A percentile compares a stretch with the other conserved stretches of the same genome.
These are phyloP conservation scores for Penaeus monodon DNA, from an alignment of 2,888 invertebrate species.

Conservation along the genomic window DNA sequence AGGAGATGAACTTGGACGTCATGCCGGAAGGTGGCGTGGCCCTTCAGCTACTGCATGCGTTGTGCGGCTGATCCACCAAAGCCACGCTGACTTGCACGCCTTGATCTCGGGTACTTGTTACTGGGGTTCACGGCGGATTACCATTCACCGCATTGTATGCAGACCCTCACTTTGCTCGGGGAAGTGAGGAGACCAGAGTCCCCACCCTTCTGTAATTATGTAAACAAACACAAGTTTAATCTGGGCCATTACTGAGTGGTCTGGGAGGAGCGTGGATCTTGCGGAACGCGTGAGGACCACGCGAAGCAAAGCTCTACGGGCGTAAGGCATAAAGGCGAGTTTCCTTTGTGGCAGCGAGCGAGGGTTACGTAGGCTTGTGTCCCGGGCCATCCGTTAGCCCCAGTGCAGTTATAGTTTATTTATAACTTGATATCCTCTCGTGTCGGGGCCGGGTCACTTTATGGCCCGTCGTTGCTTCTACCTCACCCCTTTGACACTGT, in stretches of 20 bases:
- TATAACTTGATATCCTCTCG: constrained; percentile 60
- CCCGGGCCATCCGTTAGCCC: constrained; percentile 50
- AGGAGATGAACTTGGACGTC: too few species aligned
- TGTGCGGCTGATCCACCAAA: too few species aligned
- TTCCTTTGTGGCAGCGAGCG: constrained; percentile 15
- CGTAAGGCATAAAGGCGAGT: constrained; percentile 37
- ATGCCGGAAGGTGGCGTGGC: too few species aligned
- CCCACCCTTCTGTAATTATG: constrained; percentile 56
- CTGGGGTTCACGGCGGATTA: constrained; percentile 17
- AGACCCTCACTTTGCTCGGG: background rate
- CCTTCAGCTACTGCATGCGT: too few species aligned
- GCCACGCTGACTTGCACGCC: too few species aligned
- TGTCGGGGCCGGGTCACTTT: constrained; percentile 50
- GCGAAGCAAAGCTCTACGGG: constrained; percentile 19
- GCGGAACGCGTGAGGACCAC: constrained; percentile 19
- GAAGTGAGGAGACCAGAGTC: constrained; percentile 22
- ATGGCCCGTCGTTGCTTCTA: constrained; percentile 22
- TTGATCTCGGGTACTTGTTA: constrained; percentile 14
- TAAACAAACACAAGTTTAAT: constrained; percentile 61
- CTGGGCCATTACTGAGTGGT: constrained; percentile 55
- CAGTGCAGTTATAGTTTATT: constrained; percentile 59
- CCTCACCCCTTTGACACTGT: too few species aligned
- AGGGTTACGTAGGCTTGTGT: constrained; percentile 25
- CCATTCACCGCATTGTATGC: constrained; percentile 13
- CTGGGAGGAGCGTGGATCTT: constrained; percentile 14